Base-by-base conservation (phyloP, 2,797 vertebrate species). In the Lateolabrax maculatus region DNA sequence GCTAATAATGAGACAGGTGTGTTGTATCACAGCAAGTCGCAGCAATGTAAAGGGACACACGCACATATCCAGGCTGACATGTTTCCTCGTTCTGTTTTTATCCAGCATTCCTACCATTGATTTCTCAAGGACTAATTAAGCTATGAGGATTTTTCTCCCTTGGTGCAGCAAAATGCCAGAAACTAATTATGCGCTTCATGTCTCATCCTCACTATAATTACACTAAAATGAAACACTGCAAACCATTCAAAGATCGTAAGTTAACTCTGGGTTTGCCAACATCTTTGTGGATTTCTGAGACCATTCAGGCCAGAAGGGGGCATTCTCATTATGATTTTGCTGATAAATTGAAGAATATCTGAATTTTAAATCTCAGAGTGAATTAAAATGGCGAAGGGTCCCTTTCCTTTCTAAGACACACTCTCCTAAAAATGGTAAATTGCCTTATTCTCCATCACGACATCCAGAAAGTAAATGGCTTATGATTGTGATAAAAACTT, bases 61-160 rank as follows among this genome's bases (percentile, higher is more conserved):
- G 16, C 21, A 39, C 49, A 61, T 48, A 75, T 84, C 78, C 64
- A 71, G 88, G 75, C 53, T 2, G 52, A 80, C 79, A 56, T 51
- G 71, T 86, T 85, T 82, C 56, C 75, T 68, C 87, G 85, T 93
- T 90, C 68, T 79, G 41, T 69, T 74, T 18, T 71, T 16, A 69
- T 68, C 53, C 69, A 70, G 75, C 79, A 64, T 89, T 89, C 83
- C 63, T 69, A 44, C 79, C 89, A 89, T 87, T 91, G 84, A 93
- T 93, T 93, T 93, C 84, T 93, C 72, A 83, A 90, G 88, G 84
- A 87, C 88, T 93, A 93, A 94, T 94, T 92, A 94, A 89, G 84
- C 86, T 79, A 74, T 56, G 78, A 86, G 75, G 70, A 88, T 84
- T 90, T 84, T 87, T 79, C 57, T 90, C 89, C 87, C 84, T 75